phyloP scores from a whole-genome alignment of 2,113 vertebrate species.

The Thymallus thymallus region DNA sequence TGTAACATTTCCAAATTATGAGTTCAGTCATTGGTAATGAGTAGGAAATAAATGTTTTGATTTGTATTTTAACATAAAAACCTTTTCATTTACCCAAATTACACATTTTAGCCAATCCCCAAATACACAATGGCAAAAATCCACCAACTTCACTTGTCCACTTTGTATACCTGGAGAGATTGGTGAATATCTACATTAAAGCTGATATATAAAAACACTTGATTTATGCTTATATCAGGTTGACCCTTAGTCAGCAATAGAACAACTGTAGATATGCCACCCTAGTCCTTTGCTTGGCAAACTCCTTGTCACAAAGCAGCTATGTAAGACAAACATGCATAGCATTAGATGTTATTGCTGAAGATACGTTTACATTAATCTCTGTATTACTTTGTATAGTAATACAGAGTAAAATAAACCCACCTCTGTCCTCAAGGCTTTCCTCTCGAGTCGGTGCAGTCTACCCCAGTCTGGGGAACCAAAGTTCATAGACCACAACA shows the following conservation, averaged over 20 bases:
- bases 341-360: neutral
- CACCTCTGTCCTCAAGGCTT: conserved; percentile 76
- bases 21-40: neutral
- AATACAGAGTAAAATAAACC: conserved; percentile 15
- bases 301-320: conserved; percentile 75
- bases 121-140: neutral
- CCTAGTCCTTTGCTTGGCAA: conserved; percentile 69
- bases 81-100: neutral
- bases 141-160: neutral
- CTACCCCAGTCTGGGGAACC: conserved; percentile 82
- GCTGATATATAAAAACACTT: neutral
- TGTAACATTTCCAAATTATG: neutral
- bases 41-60: neutral
- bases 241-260: conserved; percentile 38
- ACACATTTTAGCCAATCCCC: too few species aligned
- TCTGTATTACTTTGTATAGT: neutral
- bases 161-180: neutral
- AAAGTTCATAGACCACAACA: conserved; percentile 86
- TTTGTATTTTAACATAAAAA: neutral
- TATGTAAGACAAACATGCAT: conserved; percentile 44
- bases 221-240: neutral
- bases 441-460: conserved; percentile 66
- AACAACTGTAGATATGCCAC: conserved; percentile 75
- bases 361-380: neutral
- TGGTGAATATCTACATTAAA: neutral